These are phyloP conservation scores for Thunnus thynnus DNA, from an alignment of 2,113 vertebrate genomes.

Conservation along the genomic window DNA sequence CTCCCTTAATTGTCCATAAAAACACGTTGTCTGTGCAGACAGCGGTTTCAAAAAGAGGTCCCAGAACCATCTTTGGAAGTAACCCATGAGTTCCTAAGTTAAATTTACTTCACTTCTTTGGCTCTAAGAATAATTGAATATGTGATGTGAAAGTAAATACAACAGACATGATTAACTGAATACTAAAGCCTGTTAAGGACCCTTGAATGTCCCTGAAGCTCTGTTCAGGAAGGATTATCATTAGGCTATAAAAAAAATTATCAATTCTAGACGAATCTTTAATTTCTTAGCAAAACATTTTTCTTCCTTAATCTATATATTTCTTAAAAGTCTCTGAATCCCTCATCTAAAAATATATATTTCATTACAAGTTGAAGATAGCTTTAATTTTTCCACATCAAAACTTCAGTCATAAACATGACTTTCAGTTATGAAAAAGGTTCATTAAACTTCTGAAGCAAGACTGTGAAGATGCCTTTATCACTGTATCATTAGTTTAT, in stretches of 20 bases:
- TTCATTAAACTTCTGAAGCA: too few relatives aligned
- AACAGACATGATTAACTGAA: too few relatives aligned
- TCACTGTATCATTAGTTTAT: background rate
- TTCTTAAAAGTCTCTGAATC: background rate
- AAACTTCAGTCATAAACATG: background rate
- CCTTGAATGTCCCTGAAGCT: too few relatives aligned
- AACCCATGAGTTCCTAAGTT: background rate
- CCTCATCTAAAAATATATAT: background rate
- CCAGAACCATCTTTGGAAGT: background rate
- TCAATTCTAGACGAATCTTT: background rate
- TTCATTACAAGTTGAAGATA: background rate
- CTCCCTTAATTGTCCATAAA: slow-evolving; percentile 18
- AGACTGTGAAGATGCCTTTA: too few relatives aligned
- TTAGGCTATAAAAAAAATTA: background rate
- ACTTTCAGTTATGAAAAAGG: too few relatives aligned
- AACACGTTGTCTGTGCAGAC: slow-evolving; percentile 9
- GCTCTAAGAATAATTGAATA: background rate
- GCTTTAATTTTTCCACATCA: background rate
- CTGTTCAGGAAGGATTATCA: background rate
- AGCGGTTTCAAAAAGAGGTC: background rate
- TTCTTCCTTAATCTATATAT: too few relatives aligned
- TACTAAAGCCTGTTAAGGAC: background rate
- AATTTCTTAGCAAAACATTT: background rate
- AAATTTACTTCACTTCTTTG: background rate
- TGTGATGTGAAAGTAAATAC: background rate